A percentile compares a stretch with the other conserved stretches of the same genome.
These are phyloP conservation scores for Ochropacha duplaris DNA, from an alignment of 2,888 invertebrate genomes.

Conservation along the genomic window DNA sequence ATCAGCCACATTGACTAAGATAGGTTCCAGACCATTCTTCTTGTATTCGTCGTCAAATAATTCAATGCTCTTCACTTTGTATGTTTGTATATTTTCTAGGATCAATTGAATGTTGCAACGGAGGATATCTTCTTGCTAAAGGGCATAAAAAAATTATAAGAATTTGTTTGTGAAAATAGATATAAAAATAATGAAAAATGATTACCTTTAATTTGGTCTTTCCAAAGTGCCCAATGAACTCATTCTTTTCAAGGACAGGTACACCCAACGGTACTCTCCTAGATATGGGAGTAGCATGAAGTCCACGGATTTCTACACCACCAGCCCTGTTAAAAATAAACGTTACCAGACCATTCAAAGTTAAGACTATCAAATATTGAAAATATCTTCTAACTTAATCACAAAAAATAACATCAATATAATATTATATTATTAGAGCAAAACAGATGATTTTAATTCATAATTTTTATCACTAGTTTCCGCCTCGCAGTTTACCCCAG, in stretches of 20 bases:
- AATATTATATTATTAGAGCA: neutral
- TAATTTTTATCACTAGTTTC: too few species aligned
- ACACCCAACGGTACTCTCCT: constrained; percentile 86
- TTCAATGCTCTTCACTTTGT: constrained; percentile 85
- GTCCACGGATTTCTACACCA: constrained; percentile 89
- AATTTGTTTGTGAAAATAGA: too few species aligned
- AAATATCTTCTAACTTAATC: neutral
- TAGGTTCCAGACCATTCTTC: constrained; percentile 66
- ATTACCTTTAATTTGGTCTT: constrained; percentile 66
- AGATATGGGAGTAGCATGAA: constrained; percentile 89
- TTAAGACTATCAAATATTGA: neutral
- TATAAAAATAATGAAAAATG: neutral
- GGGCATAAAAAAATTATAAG: too few species aligned
- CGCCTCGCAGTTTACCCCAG: too few species aligned
- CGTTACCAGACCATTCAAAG: constrained; percentile 2
- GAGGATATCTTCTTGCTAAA: constrained; percentile 78
- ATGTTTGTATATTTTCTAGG: constrained; percentile 86
- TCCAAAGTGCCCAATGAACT: constrained; percentile 86
- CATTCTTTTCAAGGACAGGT: constrained; percentile 90
- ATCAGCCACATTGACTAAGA: constrained; percentile 81
- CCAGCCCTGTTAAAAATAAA: constrained; percentile 81
- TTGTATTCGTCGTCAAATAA: constrained; percentile 78
- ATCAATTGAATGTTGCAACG: constrained; percentile 86
- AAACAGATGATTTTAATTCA: too few species aligned
- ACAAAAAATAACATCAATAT: too few species aligned